Evolutionary conservation across 2,888 invertebrate genomes (phyloP).

Genomic region (Acleris sparsana): DNA sequence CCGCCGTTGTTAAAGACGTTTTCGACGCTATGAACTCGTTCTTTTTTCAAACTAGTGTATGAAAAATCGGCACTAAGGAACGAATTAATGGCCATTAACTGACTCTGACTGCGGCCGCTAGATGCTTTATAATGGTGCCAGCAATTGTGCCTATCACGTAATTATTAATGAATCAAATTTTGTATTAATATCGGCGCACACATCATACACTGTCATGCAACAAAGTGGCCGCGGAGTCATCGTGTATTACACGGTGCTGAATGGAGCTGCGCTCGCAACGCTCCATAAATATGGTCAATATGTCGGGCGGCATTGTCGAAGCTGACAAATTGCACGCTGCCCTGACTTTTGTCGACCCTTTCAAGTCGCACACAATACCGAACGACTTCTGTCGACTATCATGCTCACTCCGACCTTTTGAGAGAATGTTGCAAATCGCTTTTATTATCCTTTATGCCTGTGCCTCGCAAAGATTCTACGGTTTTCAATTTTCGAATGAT

Average conservation of each 20-base stretch:
- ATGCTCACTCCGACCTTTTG: constrained; percentile 75
- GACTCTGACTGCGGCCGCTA: too few species aligned
- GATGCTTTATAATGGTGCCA: too few species aligned
- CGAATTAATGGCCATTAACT: too few species aligned
- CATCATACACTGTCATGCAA: constrained; percentile 56
- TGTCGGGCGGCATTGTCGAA: constrained; percentile 79
- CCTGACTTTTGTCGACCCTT: constrained; percentile 62
- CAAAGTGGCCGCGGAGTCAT: constrained; percentile 68
- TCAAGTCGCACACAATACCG: constrained; percentile 61
- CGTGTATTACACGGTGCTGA: constrained; percentile 77
- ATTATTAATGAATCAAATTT: neutral
- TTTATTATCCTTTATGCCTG: constrained; percentile 71
- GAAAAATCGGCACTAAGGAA: too few species aligned
- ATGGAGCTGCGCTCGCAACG: constrained; percentile 75
- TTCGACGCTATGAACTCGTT: too few species aligned
- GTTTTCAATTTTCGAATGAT: constrained; percentile 67
- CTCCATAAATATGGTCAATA: constrained; percentile 83
- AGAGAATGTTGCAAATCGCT: constrained; percentile 66
- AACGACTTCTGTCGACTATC: constrained; percentile 76
- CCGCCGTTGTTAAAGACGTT: too few species aligned
- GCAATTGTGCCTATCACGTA: too few species aligned
- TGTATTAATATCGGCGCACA: neutral
- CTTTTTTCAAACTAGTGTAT: too few species aligned
- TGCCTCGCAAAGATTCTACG: constrained; percentile 59
- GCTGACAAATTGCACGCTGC: constrained; percentile 80